Evolutionary conservation across 2,113 vertebrate species (phyloP), one percentile per base, ranked within the genome.

Genomic region (Lophius piscatorius): DNA sequence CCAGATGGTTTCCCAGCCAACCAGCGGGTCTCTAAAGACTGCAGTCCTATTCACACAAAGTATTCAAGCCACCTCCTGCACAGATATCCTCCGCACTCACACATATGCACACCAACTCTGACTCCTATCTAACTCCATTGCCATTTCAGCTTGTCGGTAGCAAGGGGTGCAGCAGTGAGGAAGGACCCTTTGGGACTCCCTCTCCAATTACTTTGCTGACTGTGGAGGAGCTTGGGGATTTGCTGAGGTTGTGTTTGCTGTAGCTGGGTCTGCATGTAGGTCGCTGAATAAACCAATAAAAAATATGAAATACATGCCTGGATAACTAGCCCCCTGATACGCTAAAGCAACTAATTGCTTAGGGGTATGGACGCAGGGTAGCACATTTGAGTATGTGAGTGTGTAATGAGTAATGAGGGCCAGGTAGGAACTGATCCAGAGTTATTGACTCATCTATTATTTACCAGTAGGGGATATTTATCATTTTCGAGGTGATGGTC

Each of bases 151-250:
- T 60, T 80, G 72, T 84, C 56, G 8, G 81, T 60, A 76, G 69
- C 48, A 64, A 51, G 69, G 64, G 64, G 65, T 75, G 74, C 56
- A 57, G 81, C 56, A 61, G 63, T 74, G 57, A 45, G 48, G 1
- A 17, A 56, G 76, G 70, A 81, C 82, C 85, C 85, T 73, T 31
- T 83, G 86, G 87, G 85, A 87, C 86, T 86, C 87, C 82, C 85
- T 82, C 82, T 72, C 80, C 86, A 90, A 90, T 90, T 90, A 90
- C 80, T 82, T 79, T 84, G 81, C 81, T 81, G 83, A 85, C 82
- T 83, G 68, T 45, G 48, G 72, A 72, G 64, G 70, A 85, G 70
- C 79, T 71, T 29, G 47, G 87, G 82, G 83, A 84, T 79, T 85
- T 84, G 72, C 76, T 52, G 56, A 69, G 76, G 41, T 67, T 33